Percentiles rank a stretch among this genome's conserved stretches.
Conservation (phyloP, 1,140 invertebrate species). For the Asobara japonica region DNA sequence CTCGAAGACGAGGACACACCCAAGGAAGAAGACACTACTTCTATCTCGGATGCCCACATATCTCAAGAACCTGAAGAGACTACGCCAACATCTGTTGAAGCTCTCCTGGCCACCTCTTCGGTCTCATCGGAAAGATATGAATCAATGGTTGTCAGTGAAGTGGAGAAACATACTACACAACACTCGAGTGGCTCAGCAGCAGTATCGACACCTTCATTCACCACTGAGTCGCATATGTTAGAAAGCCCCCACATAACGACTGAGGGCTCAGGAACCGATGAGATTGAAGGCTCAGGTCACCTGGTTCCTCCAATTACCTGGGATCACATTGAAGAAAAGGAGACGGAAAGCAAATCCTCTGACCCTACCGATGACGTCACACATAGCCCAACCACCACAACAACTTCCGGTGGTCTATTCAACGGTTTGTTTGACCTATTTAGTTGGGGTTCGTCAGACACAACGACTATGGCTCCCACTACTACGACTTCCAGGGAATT, state of each 20-base stretch:
- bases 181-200: not conserved
- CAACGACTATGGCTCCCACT: conserved; percentile 41
- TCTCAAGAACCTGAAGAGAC: not conserved
- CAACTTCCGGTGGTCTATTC: conserved; percentile 17
- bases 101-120: not conserved
- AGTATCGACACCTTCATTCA: not conserved
- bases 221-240: not conserved
- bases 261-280: conserved; percentile 34
- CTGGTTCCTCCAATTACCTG: conserved; percentile 35
- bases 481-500: conserved; percentile 44
- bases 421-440: conserved; percentile 5
- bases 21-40: conserved; percentile 18
- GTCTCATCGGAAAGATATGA: conserved; percentile 32
- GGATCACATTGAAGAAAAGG: not conserved
- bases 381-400: not conserved
- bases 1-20: not conserved
- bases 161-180: conserved; percentile 36
- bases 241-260: not conserved
- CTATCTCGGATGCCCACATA: not conserved
- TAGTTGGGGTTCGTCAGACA: not conserved
- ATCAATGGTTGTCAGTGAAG: conserved; percentile 49
- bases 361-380: not conserved
- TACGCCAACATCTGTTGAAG: not conserved
- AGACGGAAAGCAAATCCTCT: not conserved
- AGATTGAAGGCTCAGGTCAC: conserved; percentile 54